These are phyloP conservation scores for Lanistes nyassanus DNA, from an alignment of 1,140 invertebrate genomes.

Conservation along the genomic window DNA sequence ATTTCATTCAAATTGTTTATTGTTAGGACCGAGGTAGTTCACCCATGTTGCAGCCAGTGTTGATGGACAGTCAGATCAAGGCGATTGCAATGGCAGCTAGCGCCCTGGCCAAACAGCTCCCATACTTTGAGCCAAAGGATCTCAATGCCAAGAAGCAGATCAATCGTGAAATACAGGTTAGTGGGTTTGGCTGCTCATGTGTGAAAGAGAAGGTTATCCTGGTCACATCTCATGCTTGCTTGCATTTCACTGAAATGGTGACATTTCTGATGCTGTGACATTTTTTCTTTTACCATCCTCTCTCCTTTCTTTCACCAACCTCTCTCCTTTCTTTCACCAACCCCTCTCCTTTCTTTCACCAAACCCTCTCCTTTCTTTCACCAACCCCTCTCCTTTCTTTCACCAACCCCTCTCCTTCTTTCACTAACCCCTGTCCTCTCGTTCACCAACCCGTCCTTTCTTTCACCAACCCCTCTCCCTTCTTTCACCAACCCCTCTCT, in stretches of 20 bases:
- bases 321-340: too few species aligned
- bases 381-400: too few species aligned
- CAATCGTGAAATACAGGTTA: conserved; percentile 89
- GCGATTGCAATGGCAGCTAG: conserved; percentile 85
- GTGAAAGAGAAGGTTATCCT: neutral
- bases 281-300: neutral
- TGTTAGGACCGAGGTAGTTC: conserved; percentile 29
- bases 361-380: neutral
- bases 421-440: too few species aligned
- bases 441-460: too few species aligned
- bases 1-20: neutral
- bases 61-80: conserved; percentile 82
- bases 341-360: too few species aligned
- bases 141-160: conserved; percentile 92
- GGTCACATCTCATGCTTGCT: neutral
- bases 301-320: too few species aligned
- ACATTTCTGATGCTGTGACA: too few species aligned
- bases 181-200: conserved; percentile 21
- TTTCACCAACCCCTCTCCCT: too few species aligned
- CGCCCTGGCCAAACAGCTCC: conserved; percentile 83
- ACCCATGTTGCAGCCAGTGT: conserved; percentile 46
- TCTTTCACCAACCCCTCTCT: too few species aligned
- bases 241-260: neutral
- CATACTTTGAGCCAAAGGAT: conserved; percentile 86
- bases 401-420: too few species aligned